A percentile compares a stretch with the other conserved stretches of the same genome.
These are phyloP conservation scores for Gymnodraco acuticeps DNA, from an alignment of 2,797 vertebrate species.

Conservation along the genomic window DNA sequence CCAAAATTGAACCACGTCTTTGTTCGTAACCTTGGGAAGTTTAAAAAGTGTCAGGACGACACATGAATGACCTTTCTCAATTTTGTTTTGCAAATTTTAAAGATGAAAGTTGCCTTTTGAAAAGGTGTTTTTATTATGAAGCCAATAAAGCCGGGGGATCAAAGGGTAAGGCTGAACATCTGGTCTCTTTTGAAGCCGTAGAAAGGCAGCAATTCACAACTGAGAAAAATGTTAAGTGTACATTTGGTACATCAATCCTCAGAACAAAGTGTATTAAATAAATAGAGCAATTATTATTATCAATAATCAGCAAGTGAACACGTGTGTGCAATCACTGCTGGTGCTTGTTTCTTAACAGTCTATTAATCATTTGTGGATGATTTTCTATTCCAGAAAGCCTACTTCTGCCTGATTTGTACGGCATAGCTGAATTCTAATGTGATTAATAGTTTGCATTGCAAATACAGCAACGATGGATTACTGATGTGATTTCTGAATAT, in stretches of 20 bases:
- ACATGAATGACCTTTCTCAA: background rate
- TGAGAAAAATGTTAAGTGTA: background rate
- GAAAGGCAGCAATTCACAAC: background rate
- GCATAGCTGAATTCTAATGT: slow-evolving; percentile 10
- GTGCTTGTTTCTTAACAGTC: background rate
- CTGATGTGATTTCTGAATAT: slow-evolving; percentile 20
- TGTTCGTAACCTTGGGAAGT: background rate
- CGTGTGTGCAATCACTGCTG: background rate
- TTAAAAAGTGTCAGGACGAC: background rate
- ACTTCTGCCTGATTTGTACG: background rate
- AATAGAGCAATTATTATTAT: slow-evolving; percentile 41
- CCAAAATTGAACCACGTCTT: background rate
- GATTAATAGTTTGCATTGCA: slow-evolving; percentile 23
- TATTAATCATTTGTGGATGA: background rate
- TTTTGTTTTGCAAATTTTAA: background rate
- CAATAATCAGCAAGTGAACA: slow-evolving; percentile 46
- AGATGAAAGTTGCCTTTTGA: slow-evolving; percentile 32
- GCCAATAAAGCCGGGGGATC: background rate
- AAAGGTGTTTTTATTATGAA: slow-evolving; percentile 8
- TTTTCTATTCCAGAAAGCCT: background rate
- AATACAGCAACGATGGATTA: slow-evolving; percentile 10
- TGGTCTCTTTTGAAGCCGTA: background rate
- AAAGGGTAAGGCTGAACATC: background rate
- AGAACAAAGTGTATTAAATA: background rate
- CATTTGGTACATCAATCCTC: background rate